Conservation (phyloP, 1,140 invertebrate genomes). For the Arctopsyche grandis region DNA sequence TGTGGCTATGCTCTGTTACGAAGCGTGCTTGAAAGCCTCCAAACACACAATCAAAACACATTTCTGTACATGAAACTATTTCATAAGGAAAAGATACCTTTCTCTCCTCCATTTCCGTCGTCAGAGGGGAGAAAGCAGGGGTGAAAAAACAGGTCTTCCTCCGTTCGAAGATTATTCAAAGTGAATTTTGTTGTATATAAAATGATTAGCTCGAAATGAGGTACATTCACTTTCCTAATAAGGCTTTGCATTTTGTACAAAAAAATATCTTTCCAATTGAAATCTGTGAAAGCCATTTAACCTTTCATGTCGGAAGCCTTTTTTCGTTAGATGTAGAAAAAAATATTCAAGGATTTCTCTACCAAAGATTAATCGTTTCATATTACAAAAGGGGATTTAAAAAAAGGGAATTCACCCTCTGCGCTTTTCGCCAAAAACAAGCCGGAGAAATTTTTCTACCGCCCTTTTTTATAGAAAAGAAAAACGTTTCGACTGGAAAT, state of each 20-base stretch:
- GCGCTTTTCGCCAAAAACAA: slow-evolving; percentile 3
- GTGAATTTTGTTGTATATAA: not conserved
- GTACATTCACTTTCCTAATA: not conserved
- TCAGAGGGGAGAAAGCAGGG: too few species aligned
- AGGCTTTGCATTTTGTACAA: not conserved
- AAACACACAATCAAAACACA: too few species aligned
- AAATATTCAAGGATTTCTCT: slow-evolving; percentile 42
- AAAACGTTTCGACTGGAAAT: too few species aligned
- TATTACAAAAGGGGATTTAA: slow-evolving; percentile 35
- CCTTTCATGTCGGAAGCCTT: slow-evolving; percentile 43
- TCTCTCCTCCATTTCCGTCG: too few species aligned
- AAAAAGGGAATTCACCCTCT: slow-evolving; percentile 25
- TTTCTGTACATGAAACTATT: too few species aligned
- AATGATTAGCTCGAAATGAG: not conserved
- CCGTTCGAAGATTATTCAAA: too few species aligned
- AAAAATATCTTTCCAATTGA: slow-evolving; percentile 32
- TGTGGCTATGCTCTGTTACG: too few species aligned
- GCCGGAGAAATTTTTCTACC: slow-evolving; percentile 1
- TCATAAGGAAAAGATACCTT: too few species aligned
- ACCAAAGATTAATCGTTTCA: slow-evolving; percentile 43
- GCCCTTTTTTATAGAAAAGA: not conserved
- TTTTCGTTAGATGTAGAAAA: slow-evolving; percentile 21
- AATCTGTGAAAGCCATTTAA: slow-evolving; percentile 45
- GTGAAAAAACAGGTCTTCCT: too few species aligned
- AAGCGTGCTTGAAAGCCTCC: too few species aligned